Percentiles rank a stretch among this genome's conserved stretches.
These are phyloP conservation scores for Hofmannophila pseudospretella DNA, from an alignment of 2,888 invertebrate genomes.

Conservation along the genomic window DNA sequence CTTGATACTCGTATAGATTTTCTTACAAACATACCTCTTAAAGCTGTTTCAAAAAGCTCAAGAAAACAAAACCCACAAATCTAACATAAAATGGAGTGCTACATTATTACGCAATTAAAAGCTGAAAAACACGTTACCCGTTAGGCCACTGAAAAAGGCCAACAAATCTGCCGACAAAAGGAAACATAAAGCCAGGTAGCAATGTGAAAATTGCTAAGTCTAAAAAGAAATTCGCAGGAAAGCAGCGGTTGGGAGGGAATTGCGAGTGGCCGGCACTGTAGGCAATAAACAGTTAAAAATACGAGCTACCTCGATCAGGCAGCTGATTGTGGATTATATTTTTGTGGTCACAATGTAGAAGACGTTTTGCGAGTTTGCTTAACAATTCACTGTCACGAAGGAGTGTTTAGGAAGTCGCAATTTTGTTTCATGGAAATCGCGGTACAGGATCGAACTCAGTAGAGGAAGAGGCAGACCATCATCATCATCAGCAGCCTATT, in stretches of 20 bases:
- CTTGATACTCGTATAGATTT: no score
- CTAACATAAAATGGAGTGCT: background rate
- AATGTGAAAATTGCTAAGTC: slow-evolving; percentile 52
- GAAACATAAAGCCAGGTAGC: slow-evolving; percentile 59
- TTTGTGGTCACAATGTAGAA: slow-evolving; percentile 25
- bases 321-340: slow-evolving; percentile 54
- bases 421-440: no score
- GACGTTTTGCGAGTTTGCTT: background rate
- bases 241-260: slow-evolving; percentile 21
- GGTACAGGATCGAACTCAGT: no score
- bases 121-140: slow-evolving; percentile 29
- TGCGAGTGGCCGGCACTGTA: slow-evolving; percentile 17
- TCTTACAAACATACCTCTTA: no score
- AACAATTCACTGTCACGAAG: background rate
- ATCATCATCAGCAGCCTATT: no score
- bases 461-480: no score
- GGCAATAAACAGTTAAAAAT: slow-evolving; percentile 63
- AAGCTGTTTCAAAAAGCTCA: no score
- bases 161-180: slow-evolving; percentile 62
- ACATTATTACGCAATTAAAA: slow-evolving; percentile 52
- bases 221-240: slow-evolving; percentile 45
- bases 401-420: no score
- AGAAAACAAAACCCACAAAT: slow-evolving; percentile 1
- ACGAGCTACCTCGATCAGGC: slow-evolving; percentile 51
- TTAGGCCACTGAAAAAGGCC: slow-evolving; percentile 34